phyloP scores from a whole-genome alignment of 2,113 vertebrate species.

The Lophius piscatorius region DNA sequence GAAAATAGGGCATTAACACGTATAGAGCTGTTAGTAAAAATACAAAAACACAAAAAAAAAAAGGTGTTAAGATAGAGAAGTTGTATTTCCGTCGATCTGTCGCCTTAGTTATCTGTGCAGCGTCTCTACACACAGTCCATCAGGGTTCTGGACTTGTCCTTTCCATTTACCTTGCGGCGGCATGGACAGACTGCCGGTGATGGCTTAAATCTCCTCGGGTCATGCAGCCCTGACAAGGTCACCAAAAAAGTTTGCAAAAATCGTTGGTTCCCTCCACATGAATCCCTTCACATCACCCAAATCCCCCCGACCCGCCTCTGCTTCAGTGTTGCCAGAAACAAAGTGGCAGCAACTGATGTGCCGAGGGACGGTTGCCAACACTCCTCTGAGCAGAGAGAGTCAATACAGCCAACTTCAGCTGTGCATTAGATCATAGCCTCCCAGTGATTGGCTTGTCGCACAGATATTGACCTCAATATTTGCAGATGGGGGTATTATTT shows the following conservation, averaged over 20 bases:
- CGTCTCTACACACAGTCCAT: not conserved
- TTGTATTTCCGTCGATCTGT: too few species aligned
- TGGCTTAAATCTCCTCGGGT: conserved; percentile 64
- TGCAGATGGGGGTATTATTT: not conserved
- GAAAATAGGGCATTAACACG: too few species aligned
- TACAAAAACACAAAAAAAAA: too few species aligned
- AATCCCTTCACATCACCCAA: conserved; percentile 52
- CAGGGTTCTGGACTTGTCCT: not conserved
- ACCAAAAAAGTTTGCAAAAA: conserved; percentile 61
- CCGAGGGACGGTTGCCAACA: conserved; percentile 31
- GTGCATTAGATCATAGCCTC: conserved; percentile 44
- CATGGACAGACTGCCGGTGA: conserved; percentile 66
- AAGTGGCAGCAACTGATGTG: conserved; percentile 34
- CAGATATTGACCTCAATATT: conserved; percentile 11
- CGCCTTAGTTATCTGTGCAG: too few species aligned
- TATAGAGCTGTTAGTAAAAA: too few species aligned
- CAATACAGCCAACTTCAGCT: conserved; percentile 49
- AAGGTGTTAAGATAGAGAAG: too few species aligned
- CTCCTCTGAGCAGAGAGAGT: conserved; percentile 29
- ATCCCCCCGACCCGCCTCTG: conserved; percentile 51
- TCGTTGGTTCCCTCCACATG: conserved; percentile 47
- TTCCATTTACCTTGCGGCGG: conserved; percentile 74
- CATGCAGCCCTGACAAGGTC: conserved; percentile 52
- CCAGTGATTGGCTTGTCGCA: not conserved
- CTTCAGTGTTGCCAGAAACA: conserved; percentile 29